Conservation (phyloP, 2,888 invertebrate genomes). For the Zygothrica quintamaculata region DNA sequence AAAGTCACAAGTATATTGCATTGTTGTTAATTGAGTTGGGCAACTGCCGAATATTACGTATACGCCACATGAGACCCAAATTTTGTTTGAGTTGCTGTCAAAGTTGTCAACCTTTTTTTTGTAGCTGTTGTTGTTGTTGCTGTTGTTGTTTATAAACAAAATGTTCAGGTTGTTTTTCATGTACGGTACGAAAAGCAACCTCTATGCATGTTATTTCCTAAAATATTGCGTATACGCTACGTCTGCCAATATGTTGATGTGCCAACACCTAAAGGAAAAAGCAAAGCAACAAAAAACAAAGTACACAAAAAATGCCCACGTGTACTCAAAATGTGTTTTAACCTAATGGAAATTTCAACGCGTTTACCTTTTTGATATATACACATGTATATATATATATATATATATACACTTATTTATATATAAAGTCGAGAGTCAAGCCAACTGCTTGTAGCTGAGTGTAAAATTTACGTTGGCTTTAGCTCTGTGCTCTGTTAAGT, state of each 20-base stretch:
- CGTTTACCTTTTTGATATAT: conserved; percentile 55
- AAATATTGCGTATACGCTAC: conserved; percentile 58
- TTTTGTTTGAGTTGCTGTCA: conserved; percentile 14
- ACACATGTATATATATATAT: conserved; percentile 32
- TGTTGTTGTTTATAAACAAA: conserved; percentile 50
- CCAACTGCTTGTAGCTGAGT: no score
- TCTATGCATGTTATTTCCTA: conserved; percentile 57
- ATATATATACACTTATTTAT: no score
- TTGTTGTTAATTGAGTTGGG: conserved; percentile 66
- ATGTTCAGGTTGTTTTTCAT: conserved; percentile 37
- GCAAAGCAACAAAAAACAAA: conserved; percentile 7
- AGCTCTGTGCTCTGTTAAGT: conserved; percentile 35
- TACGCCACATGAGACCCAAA: conserved; percentile 49
- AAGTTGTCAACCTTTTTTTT: conserved; percentile 56
- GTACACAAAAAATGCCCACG: conserved; percentile 51
- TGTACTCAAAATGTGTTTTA: conserved; percentile 64
- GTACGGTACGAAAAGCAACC: conserved; percentile 34
- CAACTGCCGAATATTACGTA: conserved; percentile 43
- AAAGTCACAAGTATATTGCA: conserved; percentile 17
- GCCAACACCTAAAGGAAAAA: conserved; percentile 34
- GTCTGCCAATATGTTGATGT: conserved; percentile 55
- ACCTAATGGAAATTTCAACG: conserved; percentile 71
- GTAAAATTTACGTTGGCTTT: conserved; percentile 24
- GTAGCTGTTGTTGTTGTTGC: no score
- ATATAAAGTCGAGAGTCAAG: no score